phyloP scores from a whole-genome alignment of 2,797 vertebrate genomes.

The Catostomus latipinnis region DNA sequence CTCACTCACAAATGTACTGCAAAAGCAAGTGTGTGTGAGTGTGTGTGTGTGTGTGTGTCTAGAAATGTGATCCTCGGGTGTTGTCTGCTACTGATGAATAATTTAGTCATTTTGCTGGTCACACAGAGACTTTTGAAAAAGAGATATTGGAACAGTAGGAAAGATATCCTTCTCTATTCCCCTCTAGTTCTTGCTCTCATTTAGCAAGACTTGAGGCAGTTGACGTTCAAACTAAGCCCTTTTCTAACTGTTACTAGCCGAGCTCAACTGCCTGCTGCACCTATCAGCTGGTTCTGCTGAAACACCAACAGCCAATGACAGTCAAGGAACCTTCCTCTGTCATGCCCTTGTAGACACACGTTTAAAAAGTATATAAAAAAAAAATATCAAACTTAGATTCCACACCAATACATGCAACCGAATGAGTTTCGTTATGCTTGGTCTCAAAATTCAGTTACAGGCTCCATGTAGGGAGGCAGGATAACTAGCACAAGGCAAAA shows the following conservation, averaged over 20 bases:
- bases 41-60: conserved; percentile 34
- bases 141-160: conserved; percentile 29
- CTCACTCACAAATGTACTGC: conserved; percentile 14
- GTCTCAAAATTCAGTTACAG: too few species aligned
- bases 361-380: neutral
- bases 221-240: conserved; percentile 2
- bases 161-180: conserved; percentile 11
- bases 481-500: too few species aligned
- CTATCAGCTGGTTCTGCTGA: neutral
- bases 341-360: neutral
- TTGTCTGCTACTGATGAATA: conserved; percentile 57
- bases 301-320: conserved; percentile 13
- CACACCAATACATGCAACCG: neutral
- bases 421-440: too few species aligned
- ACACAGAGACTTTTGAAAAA: conserved; percentile 47
- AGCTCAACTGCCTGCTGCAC: neutral
- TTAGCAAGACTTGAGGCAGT: neutral
- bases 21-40: conserved; percentile 30
- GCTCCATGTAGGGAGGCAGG: too few species aligned
- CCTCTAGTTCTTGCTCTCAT: conserved; percentile 6
- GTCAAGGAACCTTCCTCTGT: neutral
- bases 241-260: neutral
- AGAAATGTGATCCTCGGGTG: conserved; percentile 58
- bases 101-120: conserved; percentile 55
- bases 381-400: neutral